Percentiles rank a stretch among this genome's conserved stretches.
These are phyloP conservation scores for Petrosia ficiformis DNA, from an alignment of 37 sponge, comb jelly and placozoan genomes.

Conservation along the genomic window DNA sequence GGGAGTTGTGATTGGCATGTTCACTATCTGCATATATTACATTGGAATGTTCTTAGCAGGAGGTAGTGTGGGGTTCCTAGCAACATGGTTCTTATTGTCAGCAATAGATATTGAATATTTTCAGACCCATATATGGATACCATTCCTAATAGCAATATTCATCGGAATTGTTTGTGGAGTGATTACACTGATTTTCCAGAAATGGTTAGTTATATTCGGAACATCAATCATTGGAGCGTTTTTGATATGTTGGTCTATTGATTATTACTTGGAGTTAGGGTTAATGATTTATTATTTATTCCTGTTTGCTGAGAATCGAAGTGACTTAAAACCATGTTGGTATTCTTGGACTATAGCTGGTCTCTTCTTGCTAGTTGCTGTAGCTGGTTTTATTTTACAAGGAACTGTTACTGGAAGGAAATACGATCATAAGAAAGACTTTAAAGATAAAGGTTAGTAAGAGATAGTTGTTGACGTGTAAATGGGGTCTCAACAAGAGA, in stretches of 20 bases:
- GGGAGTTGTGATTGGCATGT: conserved; percentile 27
- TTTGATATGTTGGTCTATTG: conserved; percentile 31
- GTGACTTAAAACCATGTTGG: conserved; percentile 43
- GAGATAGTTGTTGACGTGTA: neutral
- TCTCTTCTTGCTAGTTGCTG: conserved; percentile 20
- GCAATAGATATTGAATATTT: conserved; percentile 45
- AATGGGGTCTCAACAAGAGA: no score
- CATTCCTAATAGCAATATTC: conserved; percentile 13
- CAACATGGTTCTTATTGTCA: conserved; percentile 43
- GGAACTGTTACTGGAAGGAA: conserved; percentile 46
- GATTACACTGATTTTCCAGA: conserved; percentile 40
- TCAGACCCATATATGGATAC: conserved; percentile 36
- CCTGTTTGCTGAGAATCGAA: conserved; percentile 38
- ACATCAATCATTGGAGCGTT: conserved; percentile 42
- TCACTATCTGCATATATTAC: conserved; percentile 55
- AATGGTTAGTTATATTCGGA: conserved; percentile 59
- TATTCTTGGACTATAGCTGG: conserved; percentile 41
- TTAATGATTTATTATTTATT: conserved; percentile 45
- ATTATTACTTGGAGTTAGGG: conserved; percentile 58
- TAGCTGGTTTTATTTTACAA: conserved; percentile 42
- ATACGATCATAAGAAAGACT: conserved; percentile 61
- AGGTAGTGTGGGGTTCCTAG: conserved; percentile 38
- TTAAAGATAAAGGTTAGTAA: conserved; percentile 6
- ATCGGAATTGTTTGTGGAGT: conserved; percentile 25
- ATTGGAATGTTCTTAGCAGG: conserved; percentile 63